A percentile compares a stretch with the other conserved stretches of the same genome.
Conservation (phyloP, 2,888 invertebrate genomes). For the Drosophila robusta region DNA sequence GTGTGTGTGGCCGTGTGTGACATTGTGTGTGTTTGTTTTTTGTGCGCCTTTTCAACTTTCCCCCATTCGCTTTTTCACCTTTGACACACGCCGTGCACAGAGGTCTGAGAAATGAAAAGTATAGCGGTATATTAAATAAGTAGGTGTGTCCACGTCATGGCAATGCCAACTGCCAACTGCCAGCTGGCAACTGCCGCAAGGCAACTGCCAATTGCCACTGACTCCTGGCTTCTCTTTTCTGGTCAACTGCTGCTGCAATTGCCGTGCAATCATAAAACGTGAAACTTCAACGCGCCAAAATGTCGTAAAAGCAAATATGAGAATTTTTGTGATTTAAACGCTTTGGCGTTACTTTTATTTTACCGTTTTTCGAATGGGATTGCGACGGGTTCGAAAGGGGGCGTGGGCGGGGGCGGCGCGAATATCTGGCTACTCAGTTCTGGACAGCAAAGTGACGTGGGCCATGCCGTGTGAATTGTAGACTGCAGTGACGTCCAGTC, state of each 20-base stretch:
- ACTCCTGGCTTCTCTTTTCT: slow-evolving; percentile 9
- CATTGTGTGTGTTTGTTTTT: slow-evolving; percentile 48
- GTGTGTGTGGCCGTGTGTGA: background rate
- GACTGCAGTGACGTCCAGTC: slow-evolving; percentile 68
- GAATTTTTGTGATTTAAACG: slow-evolving; percentile 73
- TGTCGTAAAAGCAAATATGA: slow-evolving; percentile 67
- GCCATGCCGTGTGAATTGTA: slow-evolving; percentile 60
- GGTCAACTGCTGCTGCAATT: slow-evolving; percentile 42
- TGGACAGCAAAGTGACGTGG: background rate
- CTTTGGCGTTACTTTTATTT: slow-evolving; percentile 39
- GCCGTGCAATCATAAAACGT: slow-evolving; percentile 53
- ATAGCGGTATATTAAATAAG: slow-evolving; percentile 78
- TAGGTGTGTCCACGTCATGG: slow-evolving; percentile 65
- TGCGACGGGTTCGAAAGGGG: no score
- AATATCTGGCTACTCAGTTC: no score
- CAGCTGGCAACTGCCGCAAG: slow-evolving; percentile 9
- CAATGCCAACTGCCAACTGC: slow-evolving; percentile 50
- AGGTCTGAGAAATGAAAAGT: slow-evolving; percentile 66
- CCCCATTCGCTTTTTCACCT: slow-evolving; percentile 68
- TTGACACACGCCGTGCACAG: slow-evolving; percentile 41
- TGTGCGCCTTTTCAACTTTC: slow-evolving; percentile 48
- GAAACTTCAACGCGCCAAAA: slow-evolving; percentile 65
- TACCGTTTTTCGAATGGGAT: background rate
- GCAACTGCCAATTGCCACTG: slow-evolving; percentile 34
- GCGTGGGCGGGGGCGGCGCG: background rate